phyloP scores from a whole-genome alignment of 2,888 invertebrate species.

The Heliconius erato region DNA sequence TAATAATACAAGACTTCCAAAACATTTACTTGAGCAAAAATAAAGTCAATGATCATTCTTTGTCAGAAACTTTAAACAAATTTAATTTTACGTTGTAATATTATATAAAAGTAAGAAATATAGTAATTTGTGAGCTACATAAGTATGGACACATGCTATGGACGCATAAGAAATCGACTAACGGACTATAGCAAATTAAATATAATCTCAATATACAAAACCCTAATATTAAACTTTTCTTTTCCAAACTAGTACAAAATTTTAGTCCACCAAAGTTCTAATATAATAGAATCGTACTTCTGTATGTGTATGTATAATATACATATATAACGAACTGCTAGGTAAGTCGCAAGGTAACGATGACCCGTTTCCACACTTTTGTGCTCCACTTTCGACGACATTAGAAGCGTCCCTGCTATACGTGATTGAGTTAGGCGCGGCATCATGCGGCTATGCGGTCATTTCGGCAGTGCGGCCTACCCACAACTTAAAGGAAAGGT shows the following conservation, averaged over 20 bases:
- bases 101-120: neutral
- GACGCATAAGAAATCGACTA: neutral
- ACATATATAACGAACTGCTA: constrained; percentile 28
- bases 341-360: constrained; percentile 44
- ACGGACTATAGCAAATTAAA: neutral
- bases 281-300: neutral
- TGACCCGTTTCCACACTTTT: constrained; percentile 61
- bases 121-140: too few species aligned
- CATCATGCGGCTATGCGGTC: constrained; percentile 69
- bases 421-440: constrained; percentile 80
- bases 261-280: neutral
- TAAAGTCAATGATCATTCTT: neutral
- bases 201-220: neutral
- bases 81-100: too few species aligned
- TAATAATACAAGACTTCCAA: neutral
- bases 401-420: constrained; percentile 66
- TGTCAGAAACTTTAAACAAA: too few species aligned
- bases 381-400: constrained; percentile 77
- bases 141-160: too few species aligned
- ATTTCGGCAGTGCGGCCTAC: constrained; percentile 65
- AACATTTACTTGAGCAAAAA: neutral
- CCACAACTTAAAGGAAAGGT: constrained; percentile 55
- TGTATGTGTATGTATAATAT: neutral
- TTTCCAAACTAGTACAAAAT: neutral
- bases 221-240: neutral